phyloP scores from a whole-genome alignment of 2,113 vertebrate genomes.

The Entosphenus tridentatus region DNA sequence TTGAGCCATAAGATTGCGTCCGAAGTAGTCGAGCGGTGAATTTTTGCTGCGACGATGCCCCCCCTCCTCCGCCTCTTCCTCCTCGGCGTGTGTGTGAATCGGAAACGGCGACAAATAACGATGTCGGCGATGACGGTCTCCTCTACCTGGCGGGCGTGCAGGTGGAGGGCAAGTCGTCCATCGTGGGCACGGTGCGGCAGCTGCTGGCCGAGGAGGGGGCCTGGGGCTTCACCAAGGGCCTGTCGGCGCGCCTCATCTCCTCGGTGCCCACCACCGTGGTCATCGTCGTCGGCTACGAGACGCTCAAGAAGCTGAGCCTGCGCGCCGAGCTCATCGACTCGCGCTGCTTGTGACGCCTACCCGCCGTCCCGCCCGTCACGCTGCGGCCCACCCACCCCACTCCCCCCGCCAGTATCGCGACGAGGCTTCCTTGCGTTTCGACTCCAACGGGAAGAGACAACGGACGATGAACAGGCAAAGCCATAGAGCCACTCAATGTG shows the following conservation, averaged over 20 bases:
- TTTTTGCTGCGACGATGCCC: too few species aligned
- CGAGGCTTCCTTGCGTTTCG: too few species aligned
- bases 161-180: conserved; percentile 72
- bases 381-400: not conserved
- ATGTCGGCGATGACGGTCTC: conserved; percentile 83
- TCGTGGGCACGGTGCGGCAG: conserved; percentile 58
- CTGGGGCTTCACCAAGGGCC: conserved; percentile 63
- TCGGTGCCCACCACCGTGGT: conserved; percentile 61
- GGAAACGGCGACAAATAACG: conserved; percentile 28
- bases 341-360: conserved; percentile 44
- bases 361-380: not conserved
- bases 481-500: too few species aligned
- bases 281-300: conserved; percentile 85
- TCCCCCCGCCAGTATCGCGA: too few species aligned
- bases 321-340: conserved; percentile 56
- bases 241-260: conserved; percentile 73
- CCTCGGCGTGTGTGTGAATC: too few species aligned
- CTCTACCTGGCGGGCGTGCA: conserved; percentile 71
- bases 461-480: too few species aligned
- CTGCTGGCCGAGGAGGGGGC: conserved; percentile 62
- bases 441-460: too few species aligned
- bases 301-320: conserved; percentile 78
- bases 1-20: too few species aligned
- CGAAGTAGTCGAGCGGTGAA: too few species aligned
- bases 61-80: too few species aligned